Base-by-base conservation (phyloP, 37 sponge, comb jelly and placozoan genomes). In the Amphimedon queenslandica region DNA sequence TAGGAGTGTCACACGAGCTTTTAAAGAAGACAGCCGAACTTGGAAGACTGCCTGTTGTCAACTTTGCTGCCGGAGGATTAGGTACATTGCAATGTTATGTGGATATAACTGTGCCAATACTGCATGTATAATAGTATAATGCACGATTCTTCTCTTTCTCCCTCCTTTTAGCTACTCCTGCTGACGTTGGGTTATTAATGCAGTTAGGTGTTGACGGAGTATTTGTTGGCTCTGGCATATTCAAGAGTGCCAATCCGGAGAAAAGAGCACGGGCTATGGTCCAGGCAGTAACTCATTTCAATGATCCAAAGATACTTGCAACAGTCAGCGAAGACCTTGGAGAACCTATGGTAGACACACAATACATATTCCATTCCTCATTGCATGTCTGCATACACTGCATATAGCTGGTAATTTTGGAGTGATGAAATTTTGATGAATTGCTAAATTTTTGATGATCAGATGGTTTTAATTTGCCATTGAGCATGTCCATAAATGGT, bases 1-100 rank as follows among this genome's bases (percentile, higher is more conserved):
- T 90, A 41, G 77, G 90, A 0, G 85, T 89, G 33, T 47, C 90
- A 24, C 60, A 83, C 16, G 84, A 89, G 18, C 85, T 89, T 0
- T 77, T 90, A 35, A 76, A 77, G 71, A 77, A 90, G 69, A 90
- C 90, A 34, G 86, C 82, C 23, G 39, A 90, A 51, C 64, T 90
- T 3, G 90, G 90, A 0, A 71, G 90, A 55, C 42, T 90, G 42
- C 90, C 90, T 32, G 90, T 90, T 27, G 90, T 90, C 40, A 90
- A 84, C 78, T 90, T 90, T 84, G 90, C 90, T 25, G 90, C 90
- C 37, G 90, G 90, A 37, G 90, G 90, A 2, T 53, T 90, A 8
- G 87, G 87, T 86, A 11, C 5, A 10, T n/a, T n/a, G n/a, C n/a
- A n/a, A n/a, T n/a, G n/a, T n/a, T n/a, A n/a, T n/a, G n/a, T n/a